Conservation (phyloP, 2,797 vertebrate genomes). For the Denticeps clupeoides region DNA sequence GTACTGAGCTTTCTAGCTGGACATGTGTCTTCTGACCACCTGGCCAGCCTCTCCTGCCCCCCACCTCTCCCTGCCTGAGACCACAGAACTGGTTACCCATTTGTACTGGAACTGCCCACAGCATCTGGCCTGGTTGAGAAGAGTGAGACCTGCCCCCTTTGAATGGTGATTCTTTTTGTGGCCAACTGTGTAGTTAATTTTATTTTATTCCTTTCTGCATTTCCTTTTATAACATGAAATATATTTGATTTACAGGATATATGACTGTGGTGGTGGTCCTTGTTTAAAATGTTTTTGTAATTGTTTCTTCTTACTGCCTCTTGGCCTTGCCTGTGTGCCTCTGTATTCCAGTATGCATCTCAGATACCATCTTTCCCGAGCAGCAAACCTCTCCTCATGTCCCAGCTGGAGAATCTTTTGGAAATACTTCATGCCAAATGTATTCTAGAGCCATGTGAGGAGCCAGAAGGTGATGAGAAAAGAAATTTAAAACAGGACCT, state of each 20-base stretch:
- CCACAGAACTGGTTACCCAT: slow-evolving; percentile 64
- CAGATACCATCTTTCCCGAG: slow-evolving; percentile 63
- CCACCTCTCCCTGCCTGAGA: slow-evolving; percentile 71
- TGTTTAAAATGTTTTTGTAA: not conserved
- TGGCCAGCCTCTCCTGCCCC: slow-evolving; percentile 78
- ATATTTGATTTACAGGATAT: no score
- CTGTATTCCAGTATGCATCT: slow-evolving; percentile 65
- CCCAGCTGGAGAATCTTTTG: slow-evolving; percentile 75
- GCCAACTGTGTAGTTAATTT: no score
- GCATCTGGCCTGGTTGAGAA: slow-evolving; percentile 78
- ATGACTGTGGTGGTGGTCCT: no score
- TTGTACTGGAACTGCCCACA: slow-evolving; percentile 70
- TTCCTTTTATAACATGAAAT: no score
- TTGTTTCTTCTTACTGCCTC: slow-evolving; percentile 45
- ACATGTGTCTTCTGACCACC: slow-evolving; percentile 59
- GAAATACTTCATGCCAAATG: slow-evolving; percentile 47
- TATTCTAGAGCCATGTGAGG: slow-evolving; percentile 5
- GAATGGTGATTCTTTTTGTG: slow-evolving; percentile 49
- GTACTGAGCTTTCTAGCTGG: slow-evolving; percentile 69
- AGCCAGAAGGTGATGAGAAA: slow-evolving; percentile 26
- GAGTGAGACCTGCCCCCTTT: slow-evolving; percentile 59
- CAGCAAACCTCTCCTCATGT: slow-evolving; percentile 74
- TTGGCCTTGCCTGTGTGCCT: slow-evolving; percentile 67
- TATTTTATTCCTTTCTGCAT: no score
- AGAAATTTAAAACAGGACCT: slow-evolving; percentile 24